Evolutionary conservation across 2,888 invertebrate species (phyloP), one percentile per base, ranked within the genome.

Genomic region (Lepidocyrtoides sp.): DNA sequence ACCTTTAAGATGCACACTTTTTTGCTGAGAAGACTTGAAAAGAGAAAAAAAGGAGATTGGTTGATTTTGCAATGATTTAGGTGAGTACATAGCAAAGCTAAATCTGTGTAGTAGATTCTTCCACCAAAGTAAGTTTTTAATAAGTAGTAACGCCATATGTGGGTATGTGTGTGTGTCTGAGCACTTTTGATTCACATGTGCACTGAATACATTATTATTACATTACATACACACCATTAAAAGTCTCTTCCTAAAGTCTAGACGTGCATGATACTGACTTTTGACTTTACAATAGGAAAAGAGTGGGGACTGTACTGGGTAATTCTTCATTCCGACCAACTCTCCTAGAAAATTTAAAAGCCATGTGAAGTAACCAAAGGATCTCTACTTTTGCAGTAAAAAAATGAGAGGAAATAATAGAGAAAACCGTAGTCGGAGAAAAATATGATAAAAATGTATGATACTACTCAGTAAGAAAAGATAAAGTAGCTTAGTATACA

Each of bases 241-340:
- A 82, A 82, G 44, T 82, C 82, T 82, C 63, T 41, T 57, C 57
- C 36, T 36, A 32, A 23, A 54, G 51, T 79, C 51, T 57, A 79
- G 79, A 79, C 57, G 54, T 32, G 54, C 57, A 57, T 79, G 41
- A 32, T 79, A 57, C 36, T 20, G 32, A 57, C 79, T 57, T 79
- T 29, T 14, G 79, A 57, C 57, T 79, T 54, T 32, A 14, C 44
- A 48, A 57, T 41, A 44, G 29, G 20, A 8, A 83, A 32, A 51
- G 29, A n/a, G 83, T 29, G 48, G 32, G 14, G 23, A 26, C 36
- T 36, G 32, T 20, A 41, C 17, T 7, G n/a, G 20, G 79, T 57
- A 54, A 79, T 85, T 85, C 82, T 72, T 85, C 84, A 85, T 85
- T 54, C 32, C 72, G 7, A 79, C 79, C 54, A 79, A 79, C 79